Conservation (phyloP, 2,797 vertebrate species). For the Geotrypetes seraphini region DNA sequence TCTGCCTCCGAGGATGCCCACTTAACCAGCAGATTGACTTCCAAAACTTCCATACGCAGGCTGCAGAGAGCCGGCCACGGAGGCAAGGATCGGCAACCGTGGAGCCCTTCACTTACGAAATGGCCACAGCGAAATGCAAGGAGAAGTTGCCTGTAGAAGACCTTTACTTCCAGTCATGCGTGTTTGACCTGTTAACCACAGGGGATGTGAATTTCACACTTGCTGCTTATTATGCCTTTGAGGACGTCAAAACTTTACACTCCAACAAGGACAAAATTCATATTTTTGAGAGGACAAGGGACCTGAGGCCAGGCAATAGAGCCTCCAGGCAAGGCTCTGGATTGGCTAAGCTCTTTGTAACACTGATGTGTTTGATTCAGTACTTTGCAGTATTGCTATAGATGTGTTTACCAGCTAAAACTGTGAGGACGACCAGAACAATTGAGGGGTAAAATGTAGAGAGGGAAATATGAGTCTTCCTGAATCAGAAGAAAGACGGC, state of each 20-base stretch:
- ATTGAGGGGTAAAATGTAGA: not conserved
- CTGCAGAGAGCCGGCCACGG: constrained; percentile 37
- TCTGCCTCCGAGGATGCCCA: constrained; percentile 87
- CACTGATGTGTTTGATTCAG: constrained; percentile 50
- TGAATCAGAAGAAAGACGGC: too few relatives aligned
- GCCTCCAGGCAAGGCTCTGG: constrained; percentile 6
- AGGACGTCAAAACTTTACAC: constrained; percentile 92
- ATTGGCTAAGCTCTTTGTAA: constrained; percentile 28
- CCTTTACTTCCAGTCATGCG: constrained; percentile 92
- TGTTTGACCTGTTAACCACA: constrained; percentile 91
- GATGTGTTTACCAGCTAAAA: constrained; percentile 15
- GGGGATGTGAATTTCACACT: constrained; percentile 94
- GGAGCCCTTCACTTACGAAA: constrained; percentile 70
- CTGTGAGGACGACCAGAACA: not conserved
- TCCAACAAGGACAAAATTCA: constrained; percentile 87
- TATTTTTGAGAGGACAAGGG: constrained; percentile 72
- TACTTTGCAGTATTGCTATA: constrained; percentile 54
- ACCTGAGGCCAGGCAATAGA: constrained; percentile 25
- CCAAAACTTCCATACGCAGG: constrained; percentile 51
- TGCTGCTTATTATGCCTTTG: constrained; percentile 93
- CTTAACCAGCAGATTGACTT: constrained; percentile 86
- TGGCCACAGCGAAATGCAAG: constrained; percentile 80
- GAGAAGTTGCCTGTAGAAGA: constrained; percentile 92
- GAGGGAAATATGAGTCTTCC: too few relatives aligned
- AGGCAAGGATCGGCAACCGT: constrained; percentile 12